A percentile compares a stretch with the other conserved stretches of the same genome.
phyloP scores from a whole-genome alignment of 2,888 invertebrate species.

The Toxonevra muliebris region DNA sequence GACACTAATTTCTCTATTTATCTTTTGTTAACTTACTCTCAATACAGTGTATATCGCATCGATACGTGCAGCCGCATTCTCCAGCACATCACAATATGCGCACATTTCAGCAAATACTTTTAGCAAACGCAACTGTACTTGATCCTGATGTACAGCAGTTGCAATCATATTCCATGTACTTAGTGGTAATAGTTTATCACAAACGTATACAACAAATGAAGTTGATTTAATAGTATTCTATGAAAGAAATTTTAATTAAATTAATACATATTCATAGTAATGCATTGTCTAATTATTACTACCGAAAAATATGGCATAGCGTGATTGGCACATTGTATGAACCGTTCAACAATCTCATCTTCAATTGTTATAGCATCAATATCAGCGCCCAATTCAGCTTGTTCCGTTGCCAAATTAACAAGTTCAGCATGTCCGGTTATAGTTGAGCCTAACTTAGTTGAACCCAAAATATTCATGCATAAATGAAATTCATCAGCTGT shows the following conservation, averaged over 20 bases:
- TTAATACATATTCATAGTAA: not conserved
- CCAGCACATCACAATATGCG: constrained; percentile 78
- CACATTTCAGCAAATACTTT: constrained; percentile 89
- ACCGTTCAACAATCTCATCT: constrained; percentile 78
- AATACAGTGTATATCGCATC: constrained; percentile 80
- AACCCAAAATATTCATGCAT: constrained; percentile 85
- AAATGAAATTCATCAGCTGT: constrained; percentile 91
- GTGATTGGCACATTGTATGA: constrained; percentile 86
- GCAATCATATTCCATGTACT: constrained; percentile 73
- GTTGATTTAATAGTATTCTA: constrained; percentile 88
- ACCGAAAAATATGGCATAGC: constrained; percentile 90
- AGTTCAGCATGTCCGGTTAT: constrained; percentile 87
- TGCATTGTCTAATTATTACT: constrained; percentile 40
- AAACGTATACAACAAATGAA: constrained; percentile 84
- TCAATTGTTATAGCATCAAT: constrained; percentile 67
- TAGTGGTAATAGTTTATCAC: constrained; percentile 82
- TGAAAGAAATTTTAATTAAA: constrained; percentile 43
- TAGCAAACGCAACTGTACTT: constrained; percentile 80
- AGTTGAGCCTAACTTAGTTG: constrained; percentile 83
- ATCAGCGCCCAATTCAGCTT: constrained; percentile 82
- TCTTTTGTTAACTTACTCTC: constrained; percentile 69
- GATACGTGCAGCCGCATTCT: constrained; percentile 78
- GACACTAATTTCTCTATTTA: not conserved
- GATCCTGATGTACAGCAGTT: constrained; percentile 70
- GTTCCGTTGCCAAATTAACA: constrained; percentile 84